phyloP scores from a whole-genome alignment of 2,888 invertebrate species.

The Andrena flavipes region DNA sequence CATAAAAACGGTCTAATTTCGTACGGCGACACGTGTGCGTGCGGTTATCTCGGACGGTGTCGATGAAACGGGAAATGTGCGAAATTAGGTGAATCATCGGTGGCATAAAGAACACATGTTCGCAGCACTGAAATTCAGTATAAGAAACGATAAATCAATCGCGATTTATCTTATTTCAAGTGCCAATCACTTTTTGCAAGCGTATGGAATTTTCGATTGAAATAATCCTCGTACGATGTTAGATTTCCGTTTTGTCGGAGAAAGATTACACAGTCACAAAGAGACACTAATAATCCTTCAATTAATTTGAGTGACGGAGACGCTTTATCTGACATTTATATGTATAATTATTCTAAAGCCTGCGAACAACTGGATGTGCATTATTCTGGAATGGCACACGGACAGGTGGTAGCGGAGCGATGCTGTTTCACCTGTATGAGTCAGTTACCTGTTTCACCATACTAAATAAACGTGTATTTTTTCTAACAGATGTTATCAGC shows the following conservation, averaged over 20 bases:
- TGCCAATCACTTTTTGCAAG: too few relatives aligned
- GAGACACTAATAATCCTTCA: too few relatives aligned
- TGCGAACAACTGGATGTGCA: too few relatives aligned
- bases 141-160: neutral
- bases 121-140: neutral
- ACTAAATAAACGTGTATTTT: neutral
- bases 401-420: neutral
- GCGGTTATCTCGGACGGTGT: slow-evolving; percentile 6
- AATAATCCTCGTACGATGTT: too few relatives aligned
- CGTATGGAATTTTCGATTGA: too few relatives aligned
- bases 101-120: slow-evolving; percentile 1
- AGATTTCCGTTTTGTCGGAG: too few relatives aligned
- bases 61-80: slow-evolving; percentile 23
- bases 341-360: neutral
- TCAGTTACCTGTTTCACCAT: neutral
- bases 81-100: slow-evolving; percentile 15
- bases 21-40: slow-evolving; percentile 21
- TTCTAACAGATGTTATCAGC: slow-evolving; percentile 5
- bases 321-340: neutral
- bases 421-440: neutral
- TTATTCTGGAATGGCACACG: neutral
- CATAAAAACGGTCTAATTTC: slow-evolving; percentile 41
- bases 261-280: too few relatives aligned
- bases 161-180: neutral
- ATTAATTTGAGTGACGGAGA: too few relatives aligned